Conservation (phyloP, 2,113 vertebrate species). For the Leptocoma aspasia region DNA sequence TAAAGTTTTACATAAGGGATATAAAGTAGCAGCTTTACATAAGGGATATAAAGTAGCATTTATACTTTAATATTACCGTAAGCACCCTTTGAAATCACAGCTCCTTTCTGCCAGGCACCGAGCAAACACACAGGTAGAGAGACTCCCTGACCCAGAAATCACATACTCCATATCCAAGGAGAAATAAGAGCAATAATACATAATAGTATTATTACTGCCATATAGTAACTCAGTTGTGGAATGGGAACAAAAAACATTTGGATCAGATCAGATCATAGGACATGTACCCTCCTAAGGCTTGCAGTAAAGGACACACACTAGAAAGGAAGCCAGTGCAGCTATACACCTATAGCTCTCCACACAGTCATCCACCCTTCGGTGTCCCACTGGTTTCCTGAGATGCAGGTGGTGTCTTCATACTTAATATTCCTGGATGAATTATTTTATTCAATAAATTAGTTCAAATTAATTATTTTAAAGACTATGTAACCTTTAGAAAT, state of each 20-base stretch:
- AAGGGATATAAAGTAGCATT: background rate
- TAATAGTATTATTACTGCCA: background rate
- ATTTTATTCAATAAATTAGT: background rate
- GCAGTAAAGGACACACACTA: background rate
- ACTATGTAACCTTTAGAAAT: background rate
- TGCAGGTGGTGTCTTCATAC: background rate
- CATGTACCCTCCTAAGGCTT: background rate
- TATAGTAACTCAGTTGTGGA: background rate
- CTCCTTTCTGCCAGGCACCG: background rate
- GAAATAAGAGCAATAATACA: background rate
- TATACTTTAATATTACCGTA: background rate
- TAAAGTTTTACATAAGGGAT: background rate
- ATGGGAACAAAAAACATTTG: rapidly evolving
- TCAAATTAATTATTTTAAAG: background rate
- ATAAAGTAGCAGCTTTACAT: background rate
- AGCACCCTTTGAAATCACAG: background rate
- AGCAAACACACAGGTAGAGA: background rate
- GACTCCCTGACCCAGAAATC: background rate
- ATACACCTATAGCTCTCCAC: background rate
- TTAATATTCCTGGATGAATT: background rate
- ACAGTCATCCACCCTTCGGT: background rate
- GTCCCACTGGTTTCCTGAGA: background rate
- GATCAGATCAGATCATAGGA: background rate
- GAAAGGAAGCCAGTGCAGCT: background rate
- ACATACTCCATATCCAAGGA: background rate